Percentiles rank a stretch among this genome's conserved stretches.
These are phyloP conservation scores for Rhogogaster chlorosoma DNA, from an alignment of 2,888 invertebrate genomes.

Conservation along the genomic window DNA sequence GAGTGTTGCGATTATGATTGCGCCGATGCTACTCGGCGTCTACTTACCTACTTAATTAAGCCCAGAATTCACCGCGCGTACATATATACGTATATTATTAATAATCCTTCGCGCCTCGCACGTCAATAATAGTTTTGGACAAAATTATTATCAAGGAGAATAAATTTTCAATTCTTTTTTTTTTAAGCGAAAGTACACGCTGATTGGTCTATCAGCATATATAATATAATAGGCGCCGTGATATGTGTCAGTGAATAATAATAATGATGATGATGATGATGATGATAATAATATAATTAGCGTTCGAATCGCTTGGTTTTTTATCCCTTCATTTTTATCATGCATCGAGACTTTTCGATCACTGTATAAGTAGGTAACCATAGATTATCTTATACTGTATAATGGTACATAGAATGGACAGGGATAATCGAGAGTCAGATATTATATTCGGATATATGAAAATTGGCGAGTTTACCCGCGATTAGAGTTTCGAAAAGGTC, in stretches of 20 bases:
- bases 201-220: conserved; percentile 1
- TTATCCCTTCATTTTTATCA: conserved; percentile 12
- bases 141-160: background rate
- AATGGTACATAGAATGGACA: background rate
- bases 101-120: conserved; percentile 27
- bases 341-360: conserved; percentile 10
- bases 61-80: conserved; percentile 17
- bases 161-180: background rate
- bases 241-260: conserved; percentile 26
- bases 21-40: background rate
- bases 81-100: background rate
- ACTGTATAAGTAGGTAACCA: background rate
- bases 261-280: background rate
- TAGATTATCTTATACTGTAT: background rate
- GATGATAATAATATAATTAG: background rate
- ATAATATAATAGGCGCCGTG: conserved; percentile 18
- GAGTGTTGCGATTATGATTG: conserved; percentile 15
- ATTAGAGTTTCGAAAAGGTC: background rate
- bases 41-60: background rate
- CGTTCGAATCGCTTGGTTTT: conserved; percentile 25
- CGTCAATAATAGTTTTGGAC: background rate
- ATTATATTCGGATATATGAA: background rate
- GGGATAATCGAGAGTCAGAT: background rate
- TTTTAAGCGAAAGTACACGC: conserved; percentile 8
- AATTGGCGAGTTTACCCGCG: background rate